A percentile compares a stretch with the other conserved stretches of the same genome.
These are phyloP conservation scores for Champsocephalus gunnari DNA, from an alignment of 2,797 vertebrate species.

Conservation along the genomic window DNA sequence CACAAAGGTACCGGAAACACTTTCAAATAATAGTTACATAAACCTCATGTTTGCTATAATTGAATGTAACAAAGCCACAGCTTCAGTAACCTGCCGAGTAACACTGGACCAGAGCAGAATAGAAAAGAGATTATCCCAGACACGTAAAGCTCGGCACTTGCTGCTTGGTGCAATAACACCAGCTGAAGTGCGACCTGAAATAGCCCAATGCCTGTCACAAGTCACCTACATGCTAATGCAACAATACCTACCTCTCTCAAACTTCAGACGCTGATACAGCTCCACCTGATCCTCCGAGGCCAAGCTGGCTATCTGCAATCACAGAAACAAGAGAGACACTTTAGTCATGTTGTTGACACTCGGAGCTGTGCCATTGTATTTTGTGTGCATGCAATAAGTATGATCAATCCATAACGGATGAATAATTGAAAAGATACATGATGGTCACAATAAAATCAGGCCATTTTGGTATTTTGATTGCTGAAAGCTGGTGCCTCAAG, in stretches of 20 bases:
- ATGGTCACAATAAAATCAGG: conserved; percentile 2
- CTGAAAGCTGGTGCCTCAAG: conserved; percentile 3
- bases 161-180: conserved; percentile 37
- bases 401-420: neutral
- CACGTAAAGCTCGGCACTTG: conserved; percentile 50
- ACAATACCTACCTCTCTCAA: conserved; percentile 90
- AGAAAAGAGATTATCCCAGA: conserved; percentile 28
- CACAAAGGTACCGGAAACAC: neutral
- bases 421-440: neutral
- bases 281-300: conserved; percentile 88
- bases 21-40: neutral
- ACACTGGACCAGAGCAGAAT: conserved; percentile 1
- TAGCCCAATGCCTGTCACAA: conserved; percentile 32
- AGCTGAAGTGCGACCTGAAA: conserved; percentile 58
- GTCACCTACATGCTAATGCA: conserved; percentile 27
- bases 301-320: conserved; percentile 90
- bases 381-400: neutral
- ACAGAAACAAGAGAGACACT: conserved; percentile 52
- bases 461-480: neutral
- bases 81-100: conserved; percentile 20
- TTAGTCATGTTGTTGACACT: neutral
- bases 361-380: neutral
- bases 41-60: neutral
- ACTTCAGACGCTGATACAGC: conserved; percentile 91
- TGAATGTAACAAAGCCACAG: neutral